phyloP scores from a whole-genome alignment of 2,113 vertebrate genomes.

The Caloenas nicobarica region DNA sequence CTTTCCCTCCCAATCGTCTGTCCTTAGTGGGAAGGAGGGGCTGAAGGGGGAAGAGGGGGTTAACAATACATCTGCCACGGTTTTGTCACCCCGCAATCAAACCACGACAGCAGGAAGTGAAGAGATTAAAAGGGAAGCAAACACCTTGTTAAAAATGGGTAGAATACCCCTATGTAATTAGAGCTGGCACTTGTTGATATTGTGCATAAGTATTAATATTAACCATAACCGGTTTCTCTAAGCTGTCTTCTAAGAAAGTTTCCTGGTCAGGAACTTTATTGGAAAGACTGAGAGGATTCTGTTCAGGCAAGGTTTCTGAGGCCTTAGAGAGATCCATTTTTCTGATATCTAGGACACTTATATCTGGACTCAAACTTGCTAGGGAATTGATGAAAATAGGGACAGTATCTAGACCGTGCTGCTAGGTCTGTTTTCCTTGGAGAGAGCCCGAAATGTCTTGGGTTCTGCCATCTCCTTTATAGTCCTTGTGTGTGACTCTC shows the following conservation, averaged over 20 bases:
- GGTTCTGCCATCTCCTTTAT: constrained; percentile 23
- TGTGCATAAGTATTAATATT: rapidly evolving
- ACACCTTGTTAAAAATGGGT: not conserved
- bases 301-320: constrained; percentile 29
- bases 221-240: not conserved
- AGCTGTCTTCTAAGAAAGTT: not conserved
- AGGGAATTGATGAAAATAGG: constrained; percentile 65
- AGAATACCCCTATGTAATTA: not conserved
- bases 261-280: not conserved
- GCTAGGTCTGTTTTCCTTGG: constrained; percentile 52
- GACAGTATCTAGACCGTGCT: constrained; percentile 47
- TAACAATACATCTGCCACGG: too few relatives aligned
- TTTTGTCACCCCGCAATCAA: too few relatives aligned
- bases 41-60: too few relatives aligned
- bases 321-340: constrained; percentile 42
- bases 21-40: too few relatives aligned
- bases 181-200: not conserved
- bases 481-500: constrained; percentile 31
- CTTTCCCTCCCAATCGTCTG: too few relatives aligned
- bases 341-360: constrained; percentile 57
- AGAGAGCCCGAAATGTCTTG: constrained; percentile 35
- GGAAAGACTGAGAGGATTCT: constrained; percentile 3
- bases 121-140: not conserved
- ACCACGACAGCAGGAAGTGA: too few relatives aligned
- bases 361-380: constrained; percentile 48